Evolutionary conservation across 1,140 invertebrate genomes (phyloP).

Genomic region (Drosophila takahashii): DNA sequence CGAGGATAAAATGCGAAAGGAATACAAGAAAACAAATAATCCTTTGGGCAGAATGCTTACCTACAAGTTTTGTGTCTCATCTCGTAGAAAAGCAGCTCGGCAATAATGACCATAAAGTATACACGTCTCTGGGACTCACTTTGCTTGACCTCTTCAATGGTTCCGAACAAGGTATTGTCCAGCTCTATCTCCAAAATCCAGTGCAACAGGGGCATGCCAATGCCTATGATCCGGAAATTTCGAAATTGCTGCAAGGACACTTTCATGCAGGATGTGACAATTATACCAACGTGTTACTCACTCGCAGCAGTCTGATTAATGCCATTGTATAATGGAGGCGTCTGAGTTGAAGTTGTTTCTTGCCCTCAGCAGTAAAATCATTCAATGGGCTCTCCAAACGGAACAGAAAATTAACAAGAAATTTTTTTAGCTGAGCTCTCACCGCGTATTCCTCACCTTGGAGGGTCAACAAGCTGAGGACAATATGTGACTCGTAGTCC

Average conservation of each 20-base stretch:
- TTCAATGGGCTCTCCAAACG: background rate
- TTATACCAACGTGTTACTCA: background rate
- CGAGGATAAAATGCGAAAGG: no score
- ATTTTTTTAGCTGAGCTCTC: background rate
- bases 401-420: background rate
- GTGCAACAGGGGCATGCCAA: constrained; percentile 5
- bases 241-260: constrained; percentile 20
- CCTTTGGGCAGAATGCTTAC: constrained; percentile 12
- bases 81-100: constrained; percentile 37
- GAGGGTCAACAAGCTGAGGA: background rate
- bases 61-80: background rate
- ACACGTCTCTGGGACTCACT: background rate
- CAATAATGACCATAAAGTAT: constrained; percentile 15
- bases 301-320: constrained; percentile 30
- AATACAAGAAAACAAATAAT: no score
- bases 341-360: background rate
- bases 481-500: background rate
- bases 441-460: background rate
- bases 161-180: background rate
- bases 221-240: constrained; percentile 2
- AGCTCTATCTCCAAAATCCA: constrained; percentile 41
- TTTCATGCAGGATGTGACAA: background rate
- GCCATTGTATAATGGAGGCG: constrained; percentile 31
- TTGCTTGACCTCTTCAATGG: background rate
- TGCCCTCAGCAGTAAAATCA: background rate